phyloP scores from a whole-genome alignment of 2,113 vertebrate genomes.

The Poecile atricapillus region DNA sequence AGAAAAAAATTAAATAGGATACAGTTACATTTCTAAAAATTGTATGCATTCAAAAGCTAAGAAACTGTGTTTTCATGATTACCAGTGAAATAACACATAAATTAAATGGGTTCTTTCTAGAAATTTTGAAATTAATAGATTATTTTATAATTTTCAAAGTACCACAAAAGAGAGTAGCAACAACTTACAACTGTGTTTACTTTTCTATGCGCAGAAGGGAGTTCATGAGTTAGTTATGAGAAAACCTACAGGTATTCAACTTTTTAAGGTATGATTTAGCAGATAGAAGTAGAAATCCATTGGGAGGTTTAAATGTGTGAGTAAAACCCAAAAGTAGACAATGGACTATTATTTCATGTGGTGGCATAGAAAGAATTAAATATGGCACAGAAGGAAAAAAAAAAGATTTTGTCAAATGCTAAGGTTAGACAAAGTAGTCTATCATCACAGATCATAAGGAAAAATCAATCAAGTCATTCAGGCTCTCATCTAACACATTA shows the following conservation, averaged over 20 bases:
- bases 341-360: accelerated
- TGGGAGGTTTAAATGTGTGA: not conserved
- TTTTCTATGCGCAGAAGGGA: not conserved
- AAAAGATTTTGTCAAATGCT: not conserved
- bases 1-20: not conserved
- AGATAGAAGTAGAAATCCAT: not conserved
- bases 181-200: not conserved
- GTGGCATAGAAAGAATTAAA: not conserved
- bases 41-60: not conserved
- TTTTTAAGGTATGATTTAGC: not conserved
- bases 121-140: not conserved
- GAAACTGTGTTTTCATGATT: not conserved
- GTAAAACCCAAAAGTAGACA: not conserved
- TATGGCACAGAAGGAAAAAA: not conserved
- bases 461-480: not conserved
- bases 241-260: not conserved
- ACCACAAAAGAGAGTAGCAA: not conserved
- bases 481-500: not conserved
- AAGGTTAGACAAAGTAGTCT: not conserved
- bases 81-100: not conserved
- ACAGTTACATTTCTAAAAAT: not conserved
- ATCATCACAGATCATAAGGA: not conserved
- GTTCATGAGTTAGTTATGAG: not conserved
- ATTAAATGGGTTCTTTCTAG: not conserved
- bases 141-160: not conserved